Base-by-base conservation (phyloP, 2,113 vertebrate species). In the Aldabrachelys gigantea region DNA sequence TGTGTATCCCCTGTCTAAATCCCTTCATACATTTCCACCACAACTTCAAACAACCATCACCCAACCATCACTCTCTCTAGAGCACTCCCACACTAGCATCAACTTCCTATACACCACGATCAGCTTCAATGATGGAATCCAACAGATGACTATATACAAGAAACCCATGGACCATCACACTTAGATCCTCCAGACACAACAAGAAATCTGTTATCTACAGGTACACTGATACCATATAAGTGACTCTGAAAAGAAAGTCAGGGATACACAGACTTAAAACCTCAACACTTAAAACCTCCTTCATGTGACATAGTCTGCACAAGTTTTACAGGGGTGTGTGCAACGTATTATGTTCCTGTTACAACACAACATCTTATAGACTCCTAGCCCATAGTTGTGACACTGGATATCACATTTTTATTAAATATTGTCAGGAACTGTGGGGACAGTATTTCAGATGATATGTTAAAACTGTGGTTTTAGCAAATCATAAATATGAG, bases 401-500 rank as follows among this genome's bases (percentile, higher is more conserved):
- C 65, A 62, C 6, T 9, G 31, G 25, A 35, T 81, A 31, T 41
- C 9, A 38, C 38, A 75, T 22, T 10, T 27, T 88, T 69, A 81
- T 50, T 88, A 81, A 49, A 81, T 88, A 65, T 80, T 59, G n/a
- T 38, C 87, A 81, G 62, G 35, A 47, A 81, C 27, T n/a, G 62
- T 25, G 7, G 50, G 57, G 79, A 29, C 44, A 88, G 50, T 54
- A 6, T n/a, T 53, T 54, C 75, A 78, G 44, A 53, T 41, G 4
- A 24, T 50, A 47, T 84, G 29, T 10, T 78, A 53, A 2, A 21
- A 80, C 89, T 84, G 82, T 92, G 90, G 38, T 87, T 53, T 44
- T 75, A 85, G 92, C 50, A 95, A 91, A 93, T 85, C 54, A 76
- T 2, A 87, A 78, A 81, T 90, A 38, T 65, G 85, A 82, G 2